These are phyloP conservation scores for Micromussa lordhowensis DNA, from an alignment of 92 coral and sea anemone species.

Conservation along the genomic window DNA sequence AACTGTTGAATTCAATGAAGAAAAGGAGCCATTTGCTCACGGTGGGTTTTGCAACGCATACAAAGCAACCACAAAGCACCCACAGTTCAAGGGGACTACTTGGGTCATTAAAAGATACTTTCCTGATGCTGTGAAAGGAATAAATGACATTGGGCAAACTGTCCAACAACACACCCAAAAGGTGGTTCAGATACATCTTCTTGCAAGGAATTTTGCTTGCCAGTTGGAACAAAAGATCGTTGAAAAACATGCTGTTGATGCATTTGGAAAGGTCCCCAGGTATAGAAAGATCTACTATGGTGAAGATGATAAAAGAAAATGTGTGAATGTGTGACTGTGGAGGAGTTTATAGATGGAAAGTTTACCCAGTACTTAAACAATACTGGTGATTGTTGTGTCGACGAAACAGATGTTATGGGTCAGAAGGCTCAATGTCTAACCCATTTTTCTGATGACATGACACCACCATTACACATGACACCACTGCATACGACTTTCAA, in stretches of 20 bases:
- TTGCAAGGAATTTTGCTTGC: slow-evolving; percentile 65
- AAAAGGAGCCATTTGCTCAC: slow-evolving; percentile 35
- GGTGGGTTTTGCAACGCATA: slow-evolving; percentile 60
- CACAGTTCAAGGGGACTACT: slow-evolving; percentile 30
- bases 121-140: slow-evolving; percentile 33
- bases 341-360: slow-evolving; percentile 70
- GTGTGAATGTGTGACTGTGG: slow-evolving; percentile 80
- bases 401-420: slow-evolving; percentile 22
- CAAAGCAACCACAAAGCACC: slow-evolving; percentile 53
- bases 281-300: slow-evolving; percentile 69
- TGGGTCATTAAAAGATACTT: slow-evolving; percentile 74
- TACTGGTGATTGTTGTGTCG: slow-evolving; percentile 62
- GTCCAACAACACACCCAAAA: slow-evolving; percentile 63
- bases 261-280: slow-evolving; percentile 45
- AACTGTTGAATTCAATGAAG: slow-evolving; percentile 42
- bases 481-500: no score
- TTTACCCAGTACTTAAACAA: slow-evolving; percentile 75
- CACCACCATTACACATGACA: no score
- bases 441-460: slow-evolving; percentile 76
- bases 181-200: slow-evolving; percentile 73
- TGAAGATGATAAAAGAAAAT: slow-evolving; percentile 26
- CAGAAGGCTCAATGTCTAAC: slow-evolving; percentile 71
- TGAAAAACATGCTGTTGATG: slow-evolving; percentile 10
- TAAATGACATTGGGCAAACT: slow-evolving; percentile 27
- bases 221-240: not conserved